phyloP scores from a whole-genome alignment of 2,113 vertebrate species.

The Phylloscopus trochilus region DNA sequence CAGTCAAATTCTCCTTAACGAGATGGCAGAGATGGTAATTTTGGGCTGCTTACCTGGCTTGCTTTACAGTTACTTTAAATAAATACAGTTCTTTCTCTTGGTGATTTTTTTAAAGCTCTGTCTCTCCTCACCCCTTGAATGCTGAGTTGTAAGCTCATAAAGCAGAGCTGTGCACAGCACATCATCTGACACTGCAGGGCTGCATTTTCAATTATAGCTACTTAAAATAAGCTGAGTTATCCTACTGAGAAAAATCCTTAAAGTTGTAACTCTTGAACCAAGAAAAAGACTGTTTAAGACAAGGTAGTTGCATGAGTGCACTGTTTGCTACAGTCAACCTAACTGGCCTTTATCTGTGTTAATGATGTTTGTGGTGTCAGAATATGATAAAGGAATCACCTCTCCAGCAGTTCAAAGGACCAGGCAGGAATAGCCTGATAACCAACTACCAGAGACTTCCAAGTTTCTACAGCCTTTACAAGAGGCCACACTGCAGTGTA shows the following conservation, averaged over 20 bases:
- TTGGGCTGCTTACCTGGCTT: background rate
- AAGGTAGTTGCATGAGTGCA: background rate
- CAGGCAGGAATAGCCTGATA: background rate
- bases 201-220: background rate
- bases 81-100: background rate
- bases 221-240: background rate
- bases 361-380: background rate
- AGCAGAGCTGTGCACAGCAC: background rate
- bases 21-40: background rate
- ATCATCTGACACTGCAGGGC: background rate
- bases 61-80: background rate
- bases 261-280: background rate
- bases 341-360: background rate
- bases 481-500: background rate
- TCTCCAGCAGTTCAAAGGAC: background rate
- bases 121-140: background rate
- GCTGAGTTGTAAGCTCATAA: background rate
- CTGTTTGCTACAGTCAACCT: background rate
- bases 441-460: background rate
- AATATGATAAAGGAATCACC: background rate
- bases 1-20: background rate
- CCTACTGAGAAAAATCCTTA: background rate
- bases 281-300: background rate
- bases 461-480: background rate
- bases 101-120: background rate